These are phyloP conservation scores for Polyommatus iphigenia DNA, from an alignment of 2,888 invertebrate genomes.

Conservation along the genomic window DNA sequence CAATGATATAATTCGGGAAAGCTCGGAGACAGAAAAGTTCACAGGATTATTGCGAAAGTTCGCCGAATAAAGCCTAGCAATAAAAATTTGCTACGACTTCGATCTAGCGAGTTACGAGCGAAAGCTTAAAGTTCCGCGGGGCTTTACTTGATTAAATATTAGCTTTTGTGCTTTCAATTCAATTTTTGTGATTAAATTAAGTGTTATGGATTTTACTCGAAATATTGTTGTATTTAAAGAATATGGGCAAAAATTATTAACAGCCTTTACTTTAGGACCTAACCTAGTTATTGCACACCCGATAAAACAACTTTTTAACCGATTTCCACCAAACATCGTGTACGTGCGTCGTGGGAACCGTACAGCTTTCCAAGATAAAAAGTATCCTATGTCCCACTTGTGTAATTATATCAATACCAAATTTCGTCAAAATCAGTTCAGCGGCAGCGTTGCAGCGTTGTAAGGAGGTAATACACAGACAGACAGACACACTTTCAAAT, in stretches of 20 bases:
- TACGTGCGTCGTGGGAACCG: too few relatives aligned
- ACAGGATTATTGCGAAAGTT: constrained; percentile 30
- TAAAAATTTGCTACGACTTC: constrained; percentile 26
- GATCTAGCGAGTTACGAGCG: constrained; percentile 26
- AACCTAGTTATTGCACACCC: neutral
- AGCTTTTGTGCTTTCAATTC: neutral
- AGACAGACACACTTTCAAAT: too few relatives aligned
- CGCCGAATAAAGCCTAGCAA: constrained; percentile 20
- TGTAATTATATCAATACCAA: too few relatives aligned
- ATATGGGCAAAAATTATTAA: neutral
- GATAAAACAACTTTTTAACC: neutral
- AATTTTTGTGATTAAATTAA: constrained; percentile 4
- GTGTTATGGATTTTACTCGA: neutral
- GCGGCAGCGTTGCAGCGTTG: too few relatives aligned
- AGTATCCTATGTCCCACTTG: too few relatives aligned
- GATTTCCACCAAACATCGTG: neutral
- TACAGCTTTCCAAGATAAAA: too few relatives aligned
- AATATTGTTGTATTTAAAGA: neutral
- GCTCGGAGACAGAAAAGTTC: constrained; percentile 28
- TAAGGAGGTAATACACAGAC: too few relatives aligned
- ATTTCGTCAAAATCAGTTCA: too few relatives aligned
- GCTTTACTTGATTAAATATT: constrained; percentile 25
- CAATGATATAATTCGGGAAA: constrained; percentile 4
- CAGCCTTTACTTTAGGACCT: neutral
- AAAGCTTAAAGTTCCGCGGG: constrained; percentile 23